A percentile compares a stretch with the other conserved stretches of the same genome.
These are phyloP conservation scores for Equus przewalskii DNA, from an alignment of 2,113 vertebrate species.

Conservation along the genomic window DNA sequence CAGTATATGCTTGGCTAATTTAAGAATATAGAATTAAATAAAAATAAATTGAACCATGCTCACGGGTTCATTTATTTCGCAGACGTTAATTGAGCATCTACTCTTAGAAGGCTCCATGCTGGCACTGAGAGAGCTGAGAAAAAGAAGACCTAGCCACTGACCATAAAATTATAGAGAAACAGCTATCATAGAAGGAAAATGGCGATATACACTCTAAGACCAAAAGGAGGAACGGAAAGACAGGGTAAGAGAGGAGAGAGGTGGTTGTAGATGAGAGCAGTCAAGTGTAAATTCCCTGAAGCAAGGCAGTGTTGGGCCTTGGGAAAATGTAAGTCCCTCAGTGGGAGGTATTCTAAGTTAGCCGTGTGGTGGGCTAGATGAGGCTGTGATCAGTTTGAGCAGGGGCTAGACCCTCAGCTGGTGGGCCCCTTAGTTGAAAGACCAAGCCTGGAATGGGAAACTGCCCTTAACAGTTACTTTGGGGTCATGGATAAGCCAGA, in stretches of 20 bases:
- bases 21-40: background rate
- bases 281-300: background rate
- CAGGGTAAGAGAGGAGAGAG: background rate
- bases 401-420: background rate
- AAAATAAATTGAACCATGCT: background rate
- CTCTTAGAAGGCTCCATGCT: background rate
- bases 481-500: background rate
- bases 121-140: background rate
- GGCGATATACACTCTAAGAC: background rate
- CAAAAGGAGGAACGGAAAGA: background rate
- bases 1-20: background rate
- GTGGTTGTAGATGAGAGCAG: background rate
- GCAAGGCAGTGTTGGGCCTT: background rate
- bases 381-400: background rate
- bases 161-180: background rate
- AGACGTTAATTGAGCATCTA: background rate
- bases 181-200: background rate
- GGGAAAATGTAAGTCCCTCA: background rate
- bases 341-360: background rate
- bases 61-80: background rate
- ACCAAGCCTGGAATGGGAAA: background rate
- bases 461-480: background rate
- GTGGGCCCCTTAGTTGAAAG: background rate
- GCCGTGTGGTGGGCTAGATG: background rate
- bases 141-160: background rate